Evolutionary conservation across 2,113 vertebrate genomes (phyloP), one percentile per base, ranked within the genome.

Genomic region (Cynocephalus volans): DNA sequence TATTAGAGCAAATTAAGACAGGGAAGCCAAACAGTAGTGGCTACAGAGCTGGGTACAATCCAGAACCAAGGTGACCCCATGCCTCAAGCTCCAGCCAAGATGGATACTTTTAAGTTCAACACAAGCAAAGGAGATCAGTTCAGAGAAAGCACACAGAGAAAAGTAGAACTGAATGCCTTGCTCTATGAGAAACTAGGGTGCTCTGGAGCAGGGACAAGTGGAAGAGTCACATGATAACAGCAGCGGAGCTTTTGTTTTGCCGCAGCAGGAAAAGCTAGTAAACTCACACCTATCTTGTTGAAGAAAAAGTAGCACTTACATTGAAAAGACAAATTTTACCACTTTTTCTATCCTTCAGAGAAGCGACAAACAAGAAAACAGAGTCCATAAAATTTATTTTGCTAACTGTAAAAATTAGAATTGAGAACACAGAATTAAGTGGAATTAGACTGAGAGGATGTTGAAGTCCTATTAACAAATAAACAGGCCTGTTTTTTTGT

Each of bases 291-390:
- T 82, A 13, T 73, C 3, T 80, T 56, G 6, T 79, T 65, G 56
- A 69, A 89, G 73, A 79, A 84, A 87, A 79, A 95, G 45, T 73
- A 67, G 36, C 19, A 62, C 67, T 87, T 88, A 33, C 36, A 54
- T 56, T 18, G 33, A 89, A 85, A 89, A 58, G 2, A 5, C 77
- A 33, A 8, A 36, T 48, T 54, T 54, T 33, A 84, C 15, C 21
- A 18, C 2, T n/a, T 85, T 69, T 65, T 12, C 21, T 70, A 12
- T 84, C 65, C 41, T 93, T 93, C 56, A 77, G 31, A 86, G 33
- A 88, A 92, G 85, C 2, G 23, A 58, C 31, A 8, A 5, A 54
- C 77, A 81, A 21, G 58, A 93, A 88, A 58, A 52, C 13, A 69
- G 2, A 93, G 54, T 58, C 28, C 13, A 33, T 56, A 88, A 60